A percentile compares a stretch with the other conserved stretches of the same genome.
These are phyloP conservation scores for Halyomorpha halys DNA, from an alignment of 1,140 invertebrate species.

Conservation along the genomic window DNA sequence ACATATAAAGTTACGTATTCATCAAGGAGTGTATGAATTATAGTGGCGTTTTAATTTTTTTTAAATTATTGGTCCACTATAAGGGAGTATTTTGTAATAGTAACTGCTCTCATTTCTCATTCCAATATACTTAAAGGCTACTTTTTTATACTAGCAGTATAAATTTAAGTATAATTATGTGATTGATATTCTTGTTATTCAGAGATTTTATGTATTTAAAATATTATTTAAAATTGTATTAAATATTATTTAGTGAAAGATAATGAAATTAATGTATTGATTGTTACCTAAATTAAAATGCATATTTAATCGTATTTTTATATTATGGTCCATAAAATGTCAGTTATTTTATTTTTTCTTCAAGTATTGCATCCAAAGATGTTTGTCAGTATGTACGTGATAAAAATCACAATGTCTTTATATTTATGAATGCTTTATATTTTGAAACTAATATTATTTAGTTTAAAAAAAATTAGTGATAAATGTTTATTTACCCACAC, in stretches of 20 bases:
- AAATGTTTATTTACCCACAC: neutral
- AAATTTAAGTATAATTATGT: conserved; percentile 6
- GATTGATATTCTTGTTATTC: conserved; percentile 11
- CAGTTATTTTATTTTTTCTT: neutral
- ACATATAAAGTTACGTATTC: neutral
- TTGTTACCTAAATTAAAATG: conserved; percentile 5
- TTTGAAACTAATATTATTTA: neutral
- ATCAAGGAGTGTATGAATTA: neutral
- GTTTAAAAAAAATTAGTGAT: neutral
- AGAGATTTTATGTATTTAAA: conserved; percentile 8
- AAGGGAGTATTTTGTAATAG: conserved; percentile 4
- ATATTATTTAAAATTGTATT: neutral
- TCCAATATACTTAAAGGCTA: conserved; percentile 8
- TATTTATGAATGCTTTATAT: neutral
- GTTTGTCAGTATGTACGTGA: neutral
- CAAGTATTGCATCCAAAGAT: neutral
- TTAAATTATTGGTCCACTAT: neutral
- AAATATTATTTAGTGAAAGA: neutral
- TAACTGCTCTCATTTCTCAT: conserved; percentile 6
- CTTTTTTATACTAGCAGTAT: conserved; percentile 1
- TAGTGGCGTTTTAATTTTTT: neutral
- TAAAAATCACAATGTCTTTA: neutral
- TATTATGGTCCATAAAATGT: neutral
- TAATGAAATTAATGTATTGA: no score
- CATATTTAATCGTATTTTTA: conserved; percentile 1